These are phyloP conservation scores for Pseudomugil tenellus DNA, from an alignment of 2,797 vertebrate species.

Conservation along the genomic window DNA sequence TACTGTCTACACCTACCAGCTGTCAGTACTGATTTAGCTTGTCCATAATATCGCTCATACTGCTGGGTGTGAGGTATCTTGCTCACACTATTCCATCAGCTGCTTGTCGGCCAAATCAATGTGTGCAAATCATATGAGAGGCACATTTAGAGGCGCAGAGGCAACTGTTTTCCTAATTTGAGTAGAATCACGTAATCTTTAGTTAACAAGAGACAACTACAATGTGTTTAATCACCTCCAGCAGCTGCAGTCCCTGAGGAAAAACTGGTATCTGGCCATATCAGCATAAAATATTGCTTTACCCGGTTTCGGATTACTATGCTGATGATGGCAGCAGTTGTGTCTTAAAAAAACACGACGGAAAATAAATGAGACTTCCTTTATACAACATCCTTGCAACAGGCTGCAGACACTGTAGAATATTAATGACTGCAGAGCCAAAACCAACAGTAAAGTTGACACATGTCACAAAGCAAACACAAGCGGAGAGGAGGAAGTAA, in stretches of 20 bases:
- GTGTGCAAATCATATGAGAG: conserved; percentile 32
- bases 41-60: conserved; percentile 30
- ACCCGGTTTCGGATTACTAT: conserved; percentile 7
- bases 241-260: conserved; percentile 49
- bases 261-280: conserved; percentile 15
- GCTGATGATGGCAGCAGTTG: conserved; percentile 14
- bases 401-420: conserved; percentile 25
- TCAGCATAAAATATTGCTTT: conserved; percentile 28
- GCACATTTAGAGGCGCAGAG: conserved; percentile 1
- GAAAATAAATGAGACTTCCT: background rate
- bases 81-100: conserved; percentile 37
- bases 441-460: conserved; percentile 42
- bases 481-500: conserved; percentile 42
- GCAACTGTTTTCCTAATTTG: conserved; percentile 41
- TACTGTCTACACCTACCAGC: conserved; percentile 36
- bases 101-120: conserved; percentile 44
- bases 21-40: conserved; percentile 52
- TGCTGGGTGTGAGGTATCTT: conserved; percentile 43
- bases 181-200: conserved; percentile 48
- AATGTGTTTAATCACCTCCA: conserved; percentile 67
- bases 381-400: conserved; percentile 12
- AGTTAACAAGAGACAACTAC: conserved; percentile 64
- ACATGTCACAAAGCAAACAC: conserved; percentile 45
- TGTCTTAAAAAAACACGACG: conserved; percentile 1
- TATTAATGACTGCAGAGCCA: conserved; percentile 23